Evolutionary conservation across 1,140 invertebrate species (phyloP), one percentile per base, ranked within the genome.

Genomic region (Antheraea mylitta): DNA sequence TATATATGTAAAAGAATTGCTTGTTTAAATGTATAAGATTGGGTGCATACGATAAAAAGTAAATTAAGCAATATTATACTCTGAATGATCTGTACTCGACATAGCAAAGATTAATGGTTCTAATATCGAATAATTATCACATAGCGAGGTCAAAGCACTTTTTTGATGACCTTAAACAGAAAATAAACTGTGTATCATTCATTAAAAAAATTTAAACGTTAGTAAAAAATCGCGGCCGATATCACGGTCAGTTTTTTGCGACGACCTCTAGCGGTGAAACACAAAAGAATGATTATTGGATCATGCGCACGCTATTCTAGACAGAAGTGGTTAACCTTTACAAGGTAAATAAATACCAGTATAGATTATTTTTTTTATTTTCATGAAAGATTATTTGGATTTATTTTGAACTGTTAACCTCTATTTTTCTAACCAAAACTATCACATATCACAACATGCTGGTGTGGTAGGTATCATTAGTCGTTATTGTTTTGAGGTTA

Each of bases 131-230:
- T 61, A 61, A 61, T 61, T 61, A 61, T 30, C 60, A 61, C 9
- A 61, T 61, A 42, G 60, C 38, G 38, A 64, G 63, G 63, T 64
- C 63, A 42, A 42, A 64, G 38, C 63, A 42, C 18, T 42, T 64
- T 42, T 48, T 45, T 64, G 3, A 11, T 64, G 38, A 45, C 37
- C 63, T 64, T 64, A 61, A 19, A 18, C 36, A 13, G 5, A 18
- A 8, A 38, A 45, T 38, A 64, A 64, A 64, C 16, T 45, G 38
- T 42, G 63, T 64, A 64, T 64, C 63, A 64, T 61, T 61, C 16
- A 61, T 61, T n/a, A 61, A 30, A 61, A 61, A 61, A 61, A 22
- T 7, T 42, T 61, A 19, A 61, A 61, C n/a, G 60, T 36, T 61
- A 30, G 10, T 18, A 64, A 64, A 64, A 64, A 64, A 64, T 53